phyloP scores from a whole-genome alignment of 2,888 invertebrate species.

The Dynastes grantii region DNA sequence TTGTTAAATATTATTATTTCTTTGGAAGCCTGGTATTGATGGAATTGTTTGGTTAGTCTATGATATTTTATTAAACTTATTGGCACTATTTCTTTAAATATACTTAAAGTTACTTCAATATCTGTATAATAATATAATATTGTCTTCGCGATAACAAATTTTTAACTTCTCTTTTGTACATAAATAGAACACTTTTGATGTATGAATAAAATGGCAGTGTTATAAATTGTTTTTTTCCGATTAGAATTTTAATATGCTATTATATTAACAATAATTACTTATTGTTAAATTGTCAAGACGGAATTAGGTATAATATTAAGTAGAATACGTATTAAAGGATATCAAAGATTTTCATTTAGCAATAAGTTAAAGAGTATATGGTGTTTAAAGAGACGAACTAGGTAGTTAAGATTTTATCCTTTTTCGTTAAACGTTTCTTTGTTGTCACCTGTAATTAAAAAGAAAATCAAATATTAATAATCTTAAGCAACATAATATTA shows the following conservation, averaged over 20 bases:
- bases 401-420: slow-evolving; percentile 9
- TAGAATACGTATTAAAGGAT: slow-evolving; percentile 16
- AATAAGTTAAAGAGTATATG: neutral
- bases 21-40: slow-evolving; percentile 41
- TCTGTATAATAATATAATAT: slow-evolving; percentile 6
- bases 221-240: slow-evolving; percentile 13
- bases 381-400: neutral
- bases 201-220: slow-evolving; percentile 32
- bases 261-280: neutral
- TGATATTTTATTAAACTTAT: slow-evolving; percentile 9
- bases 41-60: slow-evolving; percentile 20
- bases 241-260: neutral
- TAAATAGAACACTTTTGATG: slow-evolving; percentile 22
- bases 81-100: slow-evolving; percentile 32
- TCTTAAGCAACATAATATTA: too few relatives aligned
- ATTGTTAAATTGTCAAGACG: slow-evolving; percentile 13
- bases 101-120: slow-evolving; percentile 3
- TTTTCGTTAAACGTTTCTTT: slow-evolving; percentile 19
- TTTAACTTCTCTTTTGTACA: slow-evolving; percentile 19
- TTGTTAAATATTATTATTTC: neutral
- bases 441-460: slow-evolving; percentile 33
- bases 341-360: neutral
- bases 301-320: slow-evolving; percentile 10
- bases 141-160: slow-evolving; percentile 4
- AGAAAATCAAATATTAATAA: neutral